phyloP scores from a whole-genome alignment of 2,113 vertebrate genomes.

The Pollimyrus isidori region DNA sequence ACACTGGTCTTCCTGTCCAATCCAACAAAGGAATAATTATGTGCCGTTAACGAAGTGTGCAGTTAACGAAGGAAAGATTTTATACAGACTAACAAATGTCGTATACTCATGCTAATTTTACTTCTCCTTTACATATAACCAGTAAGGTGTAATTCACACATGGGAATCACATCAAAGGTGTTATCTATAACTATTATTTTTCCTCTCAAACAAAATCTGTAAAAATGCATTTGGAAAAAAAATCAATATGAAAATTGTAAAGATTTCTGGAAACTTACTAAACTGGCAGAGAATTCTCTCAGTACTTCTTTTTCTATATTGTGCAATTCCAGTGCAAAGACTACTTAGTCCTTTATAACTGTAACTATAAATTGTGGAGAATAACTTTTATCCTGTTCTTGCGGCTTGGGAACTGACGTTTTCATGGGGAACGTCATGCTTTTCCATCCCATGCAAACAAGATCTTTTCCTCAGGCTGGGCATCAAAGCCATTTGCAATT shows the following conservation, averaged over 20 bases:
- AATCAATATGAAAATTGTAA: neutral
- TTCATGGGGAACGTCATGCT: neutral
- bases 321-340: neutral
- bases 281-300: neutral
- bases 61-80: neutral
- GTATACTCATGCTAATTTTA: neutral
- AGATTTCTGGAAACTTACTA: neutral
- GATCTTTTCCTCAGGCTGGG: neutral
- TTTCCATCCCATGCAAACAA: neutral
- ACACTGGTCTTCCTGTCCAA: neutral
- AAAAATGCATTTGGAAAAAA: neutral
- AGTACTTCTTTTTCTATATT: neutral
- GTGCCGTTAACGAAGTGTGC: neutral
- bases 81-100: neutral
- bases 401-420: neutral
- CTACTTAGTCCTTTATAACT: neutral
- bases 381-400: neutral
- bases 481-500: neutral
- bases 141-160: neutral
- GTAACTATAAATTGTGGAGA: neutral
- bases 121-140: neutral
- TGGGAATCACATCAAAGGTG: neutral
- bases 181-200: neutral
- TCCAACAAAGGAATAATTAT: neutral
- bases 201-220: neutral